phyloP scores from a whole-genome alignment of 2,888 invertebrate genomes.

The Dynastes hyllus region DNA sequence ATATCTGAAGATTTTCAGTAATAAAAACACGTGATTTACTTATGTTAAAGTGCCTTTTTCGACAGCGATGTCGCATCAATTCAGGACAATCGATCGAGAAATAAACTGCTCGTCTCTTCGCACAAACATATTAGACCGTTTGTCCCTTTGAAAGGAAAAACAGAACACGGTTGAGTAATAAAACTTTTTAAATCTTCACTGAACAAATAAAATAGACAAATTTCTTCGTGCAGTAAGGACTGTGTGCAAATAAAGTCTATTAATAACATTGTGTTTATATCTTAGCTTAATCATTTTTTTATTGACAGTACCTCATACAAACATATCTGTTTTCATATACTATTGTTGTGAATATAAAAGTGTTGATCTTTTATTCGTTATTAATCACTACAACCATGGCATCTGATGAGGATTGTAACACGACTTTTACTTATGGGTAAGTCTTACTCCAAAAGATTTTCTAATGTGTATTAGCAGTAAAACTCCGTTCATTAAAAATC shows the following conservation, averaged over 20 bases:
- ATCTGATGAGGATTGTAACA: conserved; percentile 70
- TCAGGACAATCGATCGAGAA: neutral
- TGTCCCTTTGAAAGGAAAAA: neutral
- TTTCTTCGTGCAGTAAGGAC: neutral
- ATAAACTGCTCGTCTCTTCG: neutral
- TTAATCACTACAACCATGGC: conserved; percentile 64
- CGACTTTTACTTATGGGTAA: conserved; percentile 69
- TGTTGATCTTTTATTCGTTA: conserved; percentile 38
- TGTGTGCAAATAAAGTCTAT: neutral
- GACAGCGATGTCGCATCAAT: neutral
- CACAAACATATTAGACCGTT: neutral
- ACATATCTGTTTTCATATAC: conserved; percentile 38
- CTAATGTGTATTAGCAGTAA: neutral
- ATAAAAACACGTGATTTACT: neutral
- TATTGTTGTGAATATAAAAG: conserved; percentile 29
- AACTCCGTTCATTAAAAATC: no score
- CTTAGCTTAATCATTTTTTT: neutral
- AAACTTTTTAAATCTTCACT: neutral
- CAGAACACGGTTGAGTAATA: neutral
- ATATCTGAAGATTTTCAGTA: neutral
- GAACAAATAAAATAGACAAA: neutral
- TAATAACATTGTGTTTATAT: neutral
- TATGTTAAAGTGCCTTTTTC: neutral
- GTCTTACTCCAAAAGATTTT: conserved; percentile 55
- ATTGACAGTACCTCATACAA: conserved; percentile 26